Percentiles rank a stretch among this genome's conserved stretches.
Evolutionary conservation across 2,797 vertebrate genomes (phyloP).

Genomic region (Simalia tracyae): DNA sequence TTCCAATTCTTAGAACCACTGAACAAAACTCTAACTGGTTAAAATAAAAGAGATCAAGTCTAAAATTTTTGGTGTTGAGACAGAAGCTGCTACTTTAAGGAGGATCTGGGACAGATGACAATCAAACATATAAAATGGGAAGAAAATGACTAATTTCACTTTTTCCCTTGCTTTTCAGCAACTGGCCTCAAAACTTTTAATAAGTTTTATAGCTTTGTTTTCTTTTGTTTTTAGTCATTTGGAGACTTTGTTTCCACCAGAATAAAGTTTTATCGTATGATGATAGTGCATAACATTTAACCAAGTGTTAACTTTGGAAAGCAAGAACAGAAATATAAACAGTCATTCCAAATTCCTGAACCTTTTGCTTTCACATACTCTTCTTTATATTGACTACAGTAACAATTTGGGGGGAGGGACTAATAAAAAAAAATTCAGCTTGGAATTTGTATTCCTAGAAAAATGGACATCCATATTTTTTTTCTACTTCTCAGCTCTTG

Average conservation of each 20-base stretch:
- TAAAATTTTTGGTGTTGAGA: too few relatives aligned
- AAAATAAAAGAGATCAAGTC: too few relatives aligned
- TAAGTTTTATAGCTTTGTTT: neutral
- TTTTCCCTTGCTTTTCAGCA: neutral
- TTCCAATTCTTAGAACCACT: too few relatives aligned
- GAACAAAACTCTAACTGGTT: too few relatives aligned
- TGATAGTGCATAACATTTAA: neutral
- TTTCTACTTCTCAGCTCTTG: slow-evolving; percentile 12
- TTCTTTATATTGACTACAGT: neutral
- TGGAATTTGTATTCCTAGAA: neutral
- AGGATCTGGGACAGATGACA: neutral
- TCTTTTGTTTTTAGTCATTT: neutral
- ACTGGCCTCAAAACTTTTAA: neutral
- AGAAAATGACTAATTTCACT: neutral
- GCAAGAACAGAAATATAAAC: neutral
- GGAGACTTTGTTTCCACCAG: neutral
- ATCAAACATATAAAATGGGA: neutral
- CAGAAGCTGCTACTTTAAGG: too few relatives aligned
- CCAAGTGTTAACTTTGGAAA: neutral
- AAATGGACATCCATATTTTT: neutral
- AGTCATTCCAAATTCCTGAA: neutral
- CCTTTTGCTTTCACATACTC: neutral
- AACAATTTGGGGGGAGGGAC: neutral
- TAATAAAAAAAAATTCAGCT: neutral
- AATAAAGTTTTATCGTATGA: neutral